Conservation (phyloP, 1,140 invertebrate genomes). For the Periplaneta americana region DNA sequence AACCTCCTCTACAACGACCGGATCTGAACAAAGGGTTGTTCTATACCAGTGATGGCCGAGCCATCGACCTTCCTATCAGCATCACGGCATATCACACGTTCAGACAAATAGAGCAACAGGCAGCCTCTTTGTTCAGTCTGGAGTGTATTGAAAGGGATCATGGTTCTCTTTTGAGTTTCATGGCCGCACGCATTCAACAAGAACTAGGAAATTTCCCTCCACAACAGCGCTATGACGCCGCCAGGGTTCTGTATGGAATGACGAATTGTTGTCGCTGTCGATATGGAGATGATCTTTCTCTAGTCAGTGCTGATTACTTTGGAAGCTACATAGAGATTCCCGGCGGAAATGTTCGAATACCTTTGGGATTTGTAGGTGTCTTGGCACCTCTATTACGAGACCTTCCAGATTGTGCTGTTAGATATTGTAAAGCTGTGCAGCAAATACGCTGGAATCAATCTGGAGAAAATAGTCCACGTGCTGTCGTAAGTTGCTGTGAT, state of each 20-base stretch:
- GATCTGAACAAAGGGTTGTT: conserved; percentile 49
- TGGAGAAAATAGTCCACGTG: conserved; percentile 42
- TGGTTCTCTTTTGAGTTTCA: conserved; percentile 53
- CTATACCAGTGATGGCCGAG: conserved; percentile 58
- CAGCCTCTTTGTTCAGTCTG: conserved; percentile 33
- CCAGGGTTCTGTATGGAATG: conserved; percentile 57
- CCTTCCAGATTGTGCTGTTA: conserved; percentile 48
- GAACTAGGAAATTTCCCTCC: conserved; percentile 25
- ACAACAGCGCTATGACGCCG: conserved; percentile 45
- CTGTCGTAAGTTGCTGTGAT: conserved; percentile 60
- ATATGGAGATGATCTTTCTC: conserved; percentile 54
- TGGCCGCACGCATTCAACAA: conserved; percentile 56
- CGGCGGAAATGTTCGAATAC: conserved; percentile 55
- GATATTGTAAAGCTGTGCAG: conserved; percentile 57
- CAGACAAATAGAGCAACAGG: conserved; percentile 56
- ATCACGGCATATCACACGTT: conserved; percentile 57
- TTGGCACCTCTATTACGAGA: conserved; percentile 53
- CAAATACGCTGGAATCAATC: conserved; percentile 54
- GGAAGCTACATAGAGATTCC: conserved; percentile 59
- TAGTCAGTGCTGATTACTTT: conserved; percentile 59
- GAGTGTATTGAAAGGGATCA: conserved; percentile 50
- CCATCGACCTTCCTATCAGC: conserved; percentile 52
- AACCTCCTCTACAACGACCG: conserved; percentile 37
- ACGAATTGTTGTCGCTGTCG: conserved; percentile 50
- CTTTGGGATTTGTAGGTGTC: conserved; percentile 56